Evolutionary conservation across 2,113 vertebrate genomes (phyloP), one percentile per base, ranked within the genome.

Genomic region (Murina feae): DNA sequence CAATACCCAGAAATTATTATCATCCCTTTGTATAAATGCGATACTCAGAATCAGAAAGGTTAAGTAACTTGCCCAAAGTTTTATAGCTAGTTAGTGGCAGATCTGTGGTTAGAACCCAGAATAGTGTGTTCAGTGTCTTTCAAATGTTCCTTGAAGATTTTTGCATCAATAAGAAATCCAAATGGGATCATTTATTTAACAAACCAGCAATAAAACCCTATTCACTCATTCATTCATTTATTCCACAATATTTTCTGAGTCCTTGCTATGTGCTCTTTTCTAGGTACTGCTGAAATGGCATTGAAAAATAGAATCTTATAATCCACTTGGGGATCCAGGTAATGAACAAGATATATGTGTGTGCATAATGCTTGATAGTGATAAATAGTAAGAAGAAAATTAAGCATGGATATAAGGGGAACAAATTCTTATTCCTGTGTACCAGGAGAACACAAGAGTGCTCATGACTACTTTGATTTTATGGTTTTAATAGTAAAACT

Each of bases 321-420:
- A 58, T 84, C 5, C 28, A 80, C 16, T 37, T 91, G 17, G n/a
- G 37, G 47, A 86, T 35, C 28, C n/a, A 75, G 23, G 32, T 49
- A 95, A 76, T 82, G 32, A 55, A n/a, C 16, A 69, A 78, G 28
- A n/a, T 13, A n/a, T 28, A 21, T 3, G 1, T n/a, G 2, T 7
- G 3, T 1, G 30, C 51, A 60, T 49, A n/a, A 87, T 39, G 28
- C 12, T 66, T 72, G 32, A 69, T n/a, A 86, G 17, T 49, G 9
- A 65, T n/a, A 89, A 93, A 86, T 80, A 91, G 25, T 86, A 75
- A 84, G 49, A 30, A 86, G 10, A 92, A 92, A 47, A 82, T 60
- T 44, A 65, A 82, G 72, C n/a, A 30, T 47, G 35, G 2, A 16
- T 66, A 9, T 9, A 92, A 81, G 28, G 44, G 30, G 25, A 2